Conservation (phyloP, 2,113 vertebrate species). For the Cercopithecus mona region DNA sequence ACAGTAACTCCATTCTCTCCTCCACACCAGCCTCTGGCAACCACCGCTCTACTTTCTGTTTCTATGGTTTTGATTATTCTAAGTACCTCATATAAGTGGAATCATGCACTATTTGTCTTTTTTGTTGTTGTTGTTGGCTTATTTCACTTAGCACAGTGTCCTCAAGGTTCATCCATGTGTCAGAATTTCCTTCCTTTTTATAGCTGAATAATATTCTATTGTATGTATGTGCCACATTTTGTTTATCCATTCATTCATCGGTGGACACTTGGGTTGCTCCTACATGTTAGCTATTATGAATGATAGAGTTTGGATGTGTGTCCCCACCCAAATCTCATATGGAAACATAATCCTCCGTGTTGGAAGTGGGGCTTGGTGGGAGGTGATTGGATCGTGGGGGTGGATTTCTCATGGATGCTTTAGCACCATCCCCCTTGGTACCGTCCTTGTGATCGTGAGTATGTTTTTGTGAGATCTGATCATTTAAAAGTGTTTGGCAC, state of each 20-base stretch:
- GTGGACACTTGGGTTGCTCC: neutral
- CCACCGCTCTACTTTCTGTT: neutral
- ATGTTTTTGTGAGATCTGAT: no score
- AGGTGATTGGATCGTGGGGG: no score
- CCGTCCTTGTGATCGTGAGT: no score
- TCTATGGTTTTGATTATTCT: neutral
- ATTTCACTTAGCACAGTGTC: neutral
- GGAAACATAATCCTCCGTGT: no score
- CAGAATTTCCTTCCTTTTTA: neutral
- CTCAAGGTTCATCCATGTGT: neutral
- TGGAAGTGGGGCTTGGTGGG: no score
- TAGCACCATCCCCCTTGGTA: no score
- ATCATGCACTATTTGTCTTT: neutral
- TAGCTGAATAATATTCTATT: neutral
- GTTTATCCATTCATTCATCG: neutral
- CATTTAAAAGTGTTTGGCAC: no score
- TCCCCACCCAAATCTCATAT: no score
- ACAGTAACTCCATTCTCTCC: neutral
- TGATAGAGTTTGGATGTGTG: no score
- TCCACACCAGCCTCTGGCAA: neutral
- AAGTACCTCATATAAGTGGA: neutral
- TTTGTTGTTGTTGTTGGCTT: neutral
- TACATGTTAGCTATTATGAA: neutral
- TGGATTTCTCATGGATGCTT: no score
- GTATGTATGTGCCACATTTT: neutral